Evolutionary conservation across 2,888 invertebrate species (phyloP).

Genomic region (Xanthorhoe spadicearia): DNA sequence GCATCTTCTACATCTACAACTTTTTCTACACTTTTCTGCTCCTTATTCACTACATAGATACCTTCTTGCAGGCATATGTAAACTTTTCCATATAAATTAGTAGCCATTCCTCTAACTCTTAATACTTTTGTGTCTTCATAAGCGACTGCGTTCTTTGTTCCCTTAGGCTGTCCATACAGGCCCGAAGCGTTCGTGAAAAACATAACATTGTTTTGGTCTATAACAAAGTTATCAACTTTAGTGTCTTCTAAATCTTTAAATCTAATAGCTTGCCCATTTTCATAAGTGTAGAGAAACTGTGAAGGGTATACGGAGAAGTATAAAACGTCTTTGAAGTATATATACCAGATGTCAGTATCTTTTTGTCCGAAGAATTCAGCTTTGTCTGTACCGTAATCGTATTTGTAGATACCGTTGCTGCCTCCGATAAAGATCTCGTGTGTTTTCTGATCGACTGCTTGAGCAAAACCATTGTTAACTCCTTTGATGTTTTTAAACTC

Average conservation of each 20-base stretch:
- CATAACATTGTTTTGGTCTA: slow-evolving; percentile 62
- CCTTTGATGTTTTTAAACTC: slow-evolving; percentile 59
- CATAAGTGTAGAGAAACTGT: slow-evolving; percentile 61
- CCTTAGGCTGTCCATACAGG: slow-evolving; percentile 63
- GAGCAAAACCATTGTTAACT: slow-evolving; percentile 66
- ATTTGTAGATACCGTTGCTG: slow-evolving; percentile 69
- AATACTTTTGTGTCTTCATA: slow-evolving; percentile 45
- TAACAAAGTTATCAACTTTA: slow-evolving; percentile 67
- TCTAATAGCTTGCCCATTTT: slow-evolving; percentile 54
- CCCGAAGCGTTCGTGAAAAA: slow-evolving; percentile 69
- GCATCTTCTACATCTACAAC: slow-evolving; percentile 58
- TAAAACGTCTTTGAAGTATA: slow-evolving; percentile 65
- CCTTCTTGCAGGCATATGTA: slow-evolving; percentile 63
- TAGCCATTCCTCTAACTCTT: slow-evolving; percentile 61
- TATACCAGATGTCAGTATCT: slow-evolving; percentile 63
- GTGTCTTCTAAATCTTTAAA: slow-evolving; percentile 70
- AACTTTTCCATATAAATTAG: slow-evolving; percentile 59
- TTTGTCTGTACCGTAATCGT: slow-evolving; percentile 57
- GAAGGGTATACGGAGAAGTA: slow-evolving; percentile 67
- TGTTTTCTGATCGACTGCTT: slow-evolving; percentile 62
- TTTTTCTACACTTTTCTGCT: slow-evolving; percentile 50
- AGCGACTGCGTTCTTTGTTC: slow-evolving; percentile 57
- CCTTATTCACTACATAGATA: slow-evolving; percentile 60
- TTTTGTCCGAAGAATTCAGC: slow-evolving; percentile 56
- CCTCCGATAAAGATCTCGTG: slow-evolving; percentile 68